phyloP scores from a whole-genome alignment of 2,888 invertebrate genomes.

The Caenorhabditis sinica region DNA sequence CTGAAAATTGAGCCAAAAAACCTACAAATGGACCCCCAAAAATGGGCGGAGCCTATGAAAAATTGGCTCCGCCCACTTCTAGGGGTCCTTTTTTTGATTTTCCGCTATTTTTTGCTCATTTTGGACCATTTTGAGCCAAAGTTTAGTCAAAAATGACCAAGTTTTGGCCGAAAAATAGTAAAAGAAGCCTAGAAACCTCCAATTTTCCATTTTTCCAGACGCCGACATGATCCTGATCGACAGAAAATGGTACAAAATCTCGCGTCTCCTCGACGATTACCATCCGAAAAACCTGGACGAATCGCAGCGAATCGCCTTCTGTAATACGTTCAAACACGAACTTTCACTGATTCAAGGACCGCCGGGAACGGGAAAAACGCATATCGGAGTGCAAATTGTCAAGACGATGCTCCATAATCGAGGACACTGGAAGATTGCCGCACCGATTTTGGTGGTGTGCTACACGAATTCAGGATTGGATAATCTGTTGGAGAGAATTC shows the following conservation, averaged over 20 bases:
- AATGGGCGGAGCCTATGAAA: too few species aligned
- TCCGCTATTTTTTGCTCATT: too few species aligned
- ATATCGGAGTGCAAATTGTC: conserved; percentile 72
- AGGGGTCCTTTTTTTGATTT: too few species aligned
- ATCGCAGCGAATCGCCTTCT: conserved; percentile 88
- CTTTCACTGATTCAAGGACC: conserved; percentile 92
- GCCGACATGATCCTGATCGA: conserved; percentile 58
- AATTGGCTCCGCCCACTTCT: too few species aligned
- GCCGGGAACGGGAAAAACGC: conserved; percentile 88
- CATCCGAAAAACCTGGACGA: conserved; percentile 86
- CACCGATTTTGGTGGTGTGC: conserved; percentile 89
- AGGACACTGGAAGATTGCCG: conserved; percentile 62
- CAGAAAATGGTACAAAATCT: conserved; percentile 57
- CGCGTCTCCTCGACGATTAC: conserved; percentile 83
- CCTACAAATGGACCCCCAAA: too few species aligned
- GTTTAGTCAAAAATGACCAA: background rate
- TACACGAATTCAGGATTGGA: conserved; percentile 93
- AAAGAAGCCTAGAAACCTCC: background rate
- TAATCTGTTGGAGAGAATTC: conserved; percentile 89
- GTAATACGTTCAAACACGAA: conserved; percentile 88
- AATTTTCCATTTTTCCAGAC: conserved; percentile 43
- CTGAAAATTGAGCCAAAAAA: too few species aligned
- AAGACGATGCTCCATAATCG: conserved; percentile 73
- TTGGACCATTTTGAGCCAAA: too few species aligned
- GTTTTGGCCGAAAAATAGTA: background rate